A percentile compares a stretch with the other conserved stretches of the same genome.
Conservation (phyloP, 2,113 vertebrate species). For the Salminus brasiliensis region DNA sequence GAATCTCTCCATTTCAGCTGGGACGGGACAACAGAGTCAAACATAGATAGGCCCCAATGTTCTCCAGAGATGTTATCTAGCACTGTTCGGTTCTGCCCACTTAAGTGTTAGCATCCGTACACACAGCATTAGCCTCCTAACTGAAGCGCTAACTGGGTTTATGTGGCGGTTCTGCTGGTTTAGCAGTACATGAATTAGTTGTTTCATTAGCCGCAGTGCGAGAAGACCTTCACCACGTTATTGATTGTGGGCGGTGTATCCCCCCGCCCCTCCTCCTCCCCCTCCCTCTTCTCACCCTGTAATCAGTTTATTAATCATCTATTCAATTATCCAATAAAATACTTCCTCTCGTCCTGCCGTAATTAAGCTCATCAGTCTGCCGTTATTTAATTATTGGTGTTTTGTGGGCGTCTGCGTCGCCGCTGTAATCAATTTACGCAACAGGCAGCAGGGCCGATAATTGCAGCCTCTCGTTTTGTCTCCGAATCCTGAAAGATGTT, state of each 20-base stretch:
- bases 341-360: slow-evolving; percentile 55
- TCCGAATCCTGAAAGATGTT: slow-evolving; percentile 29
- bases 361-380: slow-evolving; percentile 71
- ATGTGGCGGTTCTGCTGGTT: not conserved
- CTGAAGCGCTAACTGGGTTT: not conserved
- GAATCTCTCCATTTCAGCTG: no score
- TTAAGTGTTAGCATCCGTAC: no score
- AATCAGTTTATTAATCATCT: slow-evolving; percentile 68
- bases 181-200: slow-evolving; percentile 20
- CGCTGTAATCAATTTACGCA: slow-evolving; percentile 30
- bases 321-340: slow-evolving; percentile 70
- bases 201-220: not conserved
- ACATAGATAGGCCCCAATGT: no score
- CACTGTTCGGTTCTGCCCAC: no score
- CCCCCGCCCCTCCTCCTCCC: no score
- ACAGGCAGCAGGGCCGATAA: slow-evolving; percentile 33
- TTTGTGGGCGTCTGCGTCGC: slow-evolving; percentile 2
- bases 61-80: no score
- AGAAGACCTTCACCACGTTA: not conserved
- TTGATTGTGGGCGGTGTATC: not conserved
- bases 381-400: slow-evolving; percentile 58
- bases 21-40: no score
- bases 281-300: slow-evolving; percentile 51
- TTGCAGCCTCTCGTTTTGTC: slow-evolving; percentile 15
- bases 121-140: no score